phyloP scores from a whole-genome alignment of 2,888 invertebrate species.

The Microctonus brassicae region DNA sequence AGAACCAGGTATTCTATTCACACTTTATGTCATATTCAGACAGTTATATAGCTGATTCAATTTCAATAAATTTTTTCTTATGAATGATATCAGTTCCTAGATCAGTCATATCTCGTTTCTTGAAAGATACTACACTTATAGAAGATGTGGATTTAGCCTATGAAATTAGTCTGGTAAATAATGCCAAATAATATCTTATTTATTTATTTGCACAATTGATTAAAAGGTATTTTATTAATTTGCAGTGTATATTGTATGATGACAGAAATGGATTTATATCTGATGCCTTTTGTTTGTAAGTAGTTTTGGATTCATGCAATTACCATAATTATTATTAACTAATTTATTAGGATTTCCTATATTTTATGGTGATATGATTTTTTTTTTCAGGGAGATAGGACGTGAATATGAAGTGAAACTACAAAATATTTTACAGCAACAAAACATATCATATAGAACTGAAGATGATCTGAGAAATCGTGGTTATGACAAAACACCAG shows the following conservation, averaged over 20 bases:
- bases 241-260: constrained; percentile 84
- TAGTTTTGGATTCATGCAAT: constrained; percentile 44
- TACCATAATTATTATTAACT: neutral
- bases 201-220: constrained; percentile 28
- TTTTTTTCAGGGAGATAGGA: constrained; percentile 77
- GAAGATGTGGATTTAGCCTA: constrained; percentile 79
- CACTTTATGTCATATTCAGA: constrained; percentile 2
- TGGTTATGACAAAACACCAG: constrained; percentile 96
- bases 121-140: constrained; percentile 82
- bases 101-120: constrained; percentile 71
- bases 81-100: constrained; percentile 68
- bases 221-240: constrained; percentile 47
- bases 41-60: constrained; percentile 48
- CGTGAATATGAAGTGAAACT: constrained; percentile 87
- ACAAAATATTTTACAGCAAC: constrained; percentile 74
- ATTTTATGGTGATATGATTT: too few relatives aligned
- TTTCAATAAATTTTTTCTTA: constrained; percentile 48
- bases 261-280: constrained; percentile 87
- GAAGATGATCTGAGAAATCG: constrained; percentile 84
- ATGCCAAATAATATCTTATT: neutral
- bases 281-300: constrained; percentile 84
- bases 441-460: constrained; percentile 77
- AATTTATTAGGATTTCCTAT: neutral
- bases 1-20: constrained; percentile 45
- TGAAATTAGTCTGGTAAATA: constrained; percentile 80